phyloP scores from a whole-genome alignment of 2,113 vertebrate species.

The Fulica atra region DNA sequence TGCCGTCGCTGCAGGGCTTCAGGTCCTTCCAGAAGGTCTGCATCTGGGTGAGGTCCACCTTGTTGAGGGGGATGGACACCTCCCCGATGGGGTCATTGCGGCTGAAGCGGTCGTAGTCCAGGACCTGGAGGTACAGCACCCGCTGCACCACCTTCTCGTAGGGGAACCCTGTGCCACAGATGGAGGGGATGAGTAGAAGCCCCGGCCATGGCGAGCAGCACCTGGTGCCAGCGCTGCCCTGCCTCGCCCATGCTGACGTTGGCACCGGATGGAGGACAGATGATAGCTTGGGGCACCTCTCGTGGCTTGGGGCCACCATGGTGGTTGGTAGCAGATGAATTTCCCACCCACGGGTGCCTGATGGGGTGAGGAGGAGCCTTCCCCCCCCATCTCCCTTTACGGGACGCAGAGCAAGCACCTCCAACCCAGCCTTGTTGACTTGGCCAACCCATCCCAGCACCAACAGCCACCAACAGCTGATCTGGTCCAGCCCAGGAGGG shows the following conservation, averaged over 20 bases:
- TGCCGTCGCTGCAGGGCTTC: conserved; percentile 98
- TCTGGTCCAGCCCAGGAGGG: neutral
- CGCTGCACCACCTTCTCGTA: conserved; percentile 98
- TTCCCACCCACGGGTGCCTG: neutral
- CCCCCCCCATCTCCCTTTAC: rapidly evolving
- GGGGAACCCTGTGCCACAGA: conserved; percentile 85
- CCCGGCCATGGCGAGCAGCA: neutral
- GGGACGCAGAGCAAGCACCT: neutral
- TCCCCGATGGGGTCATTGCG: conserved; percentile 98
- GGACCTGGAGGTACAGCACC: conserved; percentile 93
- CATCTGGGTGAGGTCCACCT: conserved; percentile 97
- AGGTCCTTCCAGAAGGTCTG: conserved; percentile 99
- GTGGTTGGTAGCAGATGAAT: neutral
- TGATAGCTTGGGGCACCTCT: neutral
- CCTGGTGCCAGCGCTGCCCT: neutral
- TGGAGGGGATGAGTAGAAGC: neutral
- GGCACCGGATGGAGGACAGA: neutral
- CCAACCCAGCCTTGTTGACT: neutral
- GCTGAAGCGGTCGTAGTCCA: conserved; percentile 97
- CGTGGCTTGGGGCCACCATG: rapidly evolving
- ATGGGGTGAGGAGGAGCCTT: neutral
- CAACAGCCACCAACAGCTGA: neutral
- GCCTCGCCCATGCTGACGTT: neutral
- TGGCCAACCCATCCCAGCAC: neutral
- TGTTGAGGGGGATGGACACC: conserved; percentile 96